A percentile compares a stretch with the other conserved stretches of the same genome.
Conservation (phyloP, 2,113 vertebrate genomes). For the Calypte anna region DNA sequence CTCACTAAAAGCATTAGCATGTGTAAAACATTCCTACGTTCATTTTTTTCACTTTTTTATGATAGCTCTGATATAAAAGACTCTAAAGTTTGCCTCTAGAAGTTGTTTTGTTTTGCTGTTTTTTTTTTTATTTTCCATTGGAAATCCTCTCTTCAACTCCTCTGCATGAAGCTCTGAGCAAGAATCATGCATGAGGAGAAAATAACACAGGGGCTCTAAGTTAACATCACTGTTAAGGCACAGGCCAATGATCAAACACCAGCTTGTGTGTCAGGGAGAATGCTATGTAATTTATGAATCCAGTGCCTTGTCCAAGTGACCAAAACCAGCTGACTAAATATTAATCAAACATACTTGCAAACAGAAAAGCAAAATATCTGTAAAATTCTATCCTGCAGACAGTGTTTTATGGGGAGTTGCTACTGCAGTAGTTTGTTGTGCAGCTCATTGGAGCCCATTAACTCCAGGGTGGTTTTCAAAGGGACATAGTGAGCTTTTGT, state of each 20-base stretch:
- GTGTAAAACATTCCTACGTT: slow-evolving; percentile 17
- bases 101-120: background rate
- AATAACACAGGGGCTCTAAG: slow-evolving; percentile 6
- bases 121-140: background rate
- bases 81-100: background rate
- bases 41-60: slow-evolving; percentile 23
- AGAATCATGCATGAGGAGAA: slow-evolving; percentile 29
- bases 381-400: background rate
- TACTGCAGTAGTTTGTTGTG: background rate
- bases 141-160: slow-evolving; percentile 19
- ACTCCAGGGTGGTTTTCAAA: background rate
- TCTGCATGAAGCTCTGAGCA: background rate
- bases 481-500: background rate
- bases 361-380: background rate
- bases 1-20: background rate
- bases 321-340: background rate
- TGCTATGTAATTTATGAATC: background rate
- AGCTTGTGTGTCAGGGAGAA: background rate
- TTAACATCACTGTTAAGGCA: slow-evolving; percentile 9
- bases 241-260: slow-evolving; percentile 6
- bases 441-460: background rate
- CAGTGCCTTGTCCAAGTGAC: background rate
- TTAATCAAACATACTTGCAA: background rate
- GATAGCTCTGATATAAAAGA: background rate
- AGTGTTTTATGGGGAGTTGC: background rate